Evolutionary conservation across 2,888 invertebrate species (phyloP).

Genomic region (Ochlodes sylvanus): DNA sequence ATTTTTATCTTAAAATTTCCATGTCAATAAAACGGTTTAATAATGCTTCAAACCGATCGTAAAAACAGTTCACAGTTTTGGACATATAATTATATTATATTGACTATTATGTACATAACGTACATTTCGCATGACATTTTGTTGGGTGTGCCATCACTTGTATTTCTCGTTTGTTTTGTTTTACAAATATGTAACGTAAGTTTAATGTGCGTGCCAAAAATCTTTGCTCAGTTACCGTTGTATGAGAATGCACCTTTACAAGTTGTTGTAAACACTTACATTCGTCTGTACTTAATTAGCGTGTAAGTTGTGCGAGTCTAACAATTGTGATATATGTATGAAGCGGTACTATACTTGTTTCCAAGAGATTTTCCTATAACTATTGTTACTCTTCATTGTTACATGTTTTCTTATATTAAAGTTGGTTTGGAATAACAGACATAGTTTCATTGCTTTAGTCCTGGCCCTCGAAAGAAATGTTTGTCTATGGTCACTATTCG

Average conservation of each 20-base stretch:
- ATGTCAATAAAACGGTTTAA: no score
- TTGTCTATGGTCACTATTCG: slow-evolving; percentile 24
- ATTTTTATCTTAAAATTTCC: no score
- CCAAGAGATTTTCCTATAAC: slow-evolving; percentile 17
- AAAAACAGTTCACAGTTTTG: no score
- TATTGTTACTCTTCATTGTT: slow-evolving; percentile 33
- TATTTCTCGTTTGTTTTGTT: slow-evolving; percentile 13
- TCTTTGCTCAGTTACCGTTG: slow-evolving; percentile 17
- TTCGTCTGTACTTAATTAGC: slow-evolving; percentile 33
- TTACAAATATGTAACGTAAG: neutral
- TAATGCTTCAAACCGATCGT: no score
- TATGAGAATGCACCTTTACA: slow-evolving; percentile 17
- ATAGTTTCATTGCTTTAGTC: slow-evolving; percentile 83
- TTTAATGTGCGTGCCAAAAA: slow-evolving; percentile 20
- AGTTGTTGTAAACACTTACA: slow-evolving; percentile 10
- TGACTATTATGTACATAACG: no score
- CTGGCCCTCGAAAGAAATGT: slow-evolving; percentile 52
- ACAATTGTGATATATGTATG: slow-evolving; percentile 34
- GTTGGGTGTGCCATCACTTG: neutral
- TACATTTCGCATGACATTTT: slow-evolving; percentile 6
- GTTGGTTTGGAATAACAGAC: slow-evolving; percentile 54
- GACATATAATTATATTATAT: no score
- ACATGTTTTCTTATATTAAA: slow-evolving; percentile 51
- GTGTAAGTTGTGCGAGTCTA: slow-evolving; percentile 26
- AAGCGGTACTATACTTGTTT: slow-evolving; percentile 16